A percentile compares a stretch with the other conserved stretches of the same genome.
Evolutionary conservation across 2,888 invertebrate genomes (phyloP).

Genomic region (Mythimna loreyi): DNA sequence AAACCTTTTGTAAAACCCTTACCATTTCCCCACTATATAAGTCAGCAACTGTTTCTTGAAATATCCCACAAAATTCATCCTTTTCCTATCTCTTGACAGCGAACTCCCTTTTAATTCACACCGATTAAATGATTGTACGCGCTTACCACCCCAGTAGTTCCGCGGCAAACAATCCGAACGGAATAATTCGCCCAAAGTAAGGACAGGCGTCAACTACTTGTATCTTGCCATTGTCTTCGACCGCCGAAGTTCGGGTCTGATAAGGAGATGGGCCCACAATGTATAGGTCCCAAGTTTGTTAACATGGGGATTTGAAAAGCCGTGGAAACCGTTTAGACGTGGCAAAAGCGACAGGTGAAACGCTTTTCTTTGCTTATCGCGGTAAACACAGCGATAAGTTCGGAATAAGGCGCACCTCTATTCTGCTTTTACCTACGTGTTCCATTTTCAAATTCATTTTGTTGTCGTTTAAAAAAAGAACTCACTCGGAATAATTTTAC

Average conservation of each 20-base stretch:
- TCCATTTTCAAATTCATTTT: constrained; percentile 44
- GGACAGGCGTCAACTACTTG: constrained; percentile 73
- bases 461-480: constrained; percentile 15
- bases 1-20: constrained; percentile 9
- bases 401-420: constrained; percentile 39
- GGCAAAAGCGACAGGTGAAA: constrained; percentile 68
- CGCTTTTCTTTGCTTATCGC: constrained; percentile 69
- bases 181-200: constrained; percentile 65
- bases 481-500: constrained; percentile 17
- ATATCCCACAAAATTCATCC: constrained; percentile 21
- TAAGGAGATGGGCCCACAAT: constrained; percentile 78
- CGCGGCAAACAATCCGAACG: constrained; percentile 62
- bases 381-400: constrained; percentile 37
- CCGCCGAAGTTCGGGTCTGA: constrained; percentile 81
- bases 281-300: constrained; percentile 81
- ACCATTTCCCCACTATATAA: constrained; percentile 11
- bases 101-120: constrained; percentile 45
- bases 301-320: constrained; percentile 81
- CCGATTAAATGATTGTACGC: constrained; percentile 53
- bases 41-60: neutral
- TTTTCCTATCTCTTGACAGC: constrained; percentile 34
- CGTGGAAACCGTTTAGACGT: constrained; percentile 64
- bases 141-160: constrained; percentile 59
- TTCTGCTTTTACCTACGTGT: constrained; percentile 23
- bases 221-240: constrained; percentile 79